phyloP scores from a whole-genome alignment of 2,888 invertebrate species.

The Apotomis betuletana region DNA sequence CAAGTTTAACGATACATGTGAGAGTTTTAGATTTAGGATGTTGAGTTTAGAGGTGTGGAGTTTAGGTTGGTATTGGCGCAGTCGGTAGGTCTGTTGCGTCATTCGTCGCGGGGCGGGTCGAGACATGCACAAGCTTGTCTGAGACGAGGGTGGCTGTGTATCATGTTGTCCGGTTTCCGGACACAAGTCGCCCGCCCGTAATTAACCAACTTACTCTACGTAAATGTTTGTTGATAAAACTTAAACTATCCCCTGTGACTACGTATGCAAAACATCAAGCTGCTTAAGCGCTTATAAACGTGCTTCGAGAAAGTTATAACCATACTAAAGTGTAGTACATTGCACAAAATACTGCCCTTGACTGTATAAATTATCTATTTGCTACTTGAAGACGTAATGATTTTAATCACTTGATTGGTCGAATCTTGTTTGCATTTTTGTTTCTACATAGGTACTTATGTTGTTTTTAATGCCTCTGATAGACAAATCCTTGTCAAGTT shows the following conservation, averaged over 20 bases:
- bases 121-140: conserved; percentile 67
- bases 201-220: conserved; percentile 76
- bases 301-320: not conserved
- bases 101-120: conserved; percentile 42
- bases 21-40: conserved; percentile 3
- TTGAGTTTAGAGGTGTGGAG: not conserved
- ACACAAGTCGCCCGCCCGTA: conserved; percentile 68
- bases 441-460: no score
- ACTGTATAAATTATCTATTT: no score
- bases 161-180: conserved; percentile 82
- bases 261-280: conserved; percentile 22
- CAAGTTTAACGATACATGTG: conserved; percentile 12
- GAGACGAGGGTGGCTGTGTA: conserved; percentile 78
- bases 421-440: no score
- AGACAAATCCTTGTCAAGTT: no score
- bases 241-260: conserved; percentile 40
- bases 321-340: no score
- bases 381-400: no score
- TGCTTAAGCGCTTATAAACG: not conserved
- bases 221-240: conserved; percentile 48
- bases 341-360: no score
- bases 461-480: no score
- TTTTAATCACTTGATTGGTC: no score
- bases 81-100: conserved; percentile 44
- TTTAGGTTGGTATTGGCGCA: conserved; percentile 44